phyloP scores from a whole-genome alignment of 2,797 vertebrate species.

The Phrynocephalus guinanensis region DNA sequence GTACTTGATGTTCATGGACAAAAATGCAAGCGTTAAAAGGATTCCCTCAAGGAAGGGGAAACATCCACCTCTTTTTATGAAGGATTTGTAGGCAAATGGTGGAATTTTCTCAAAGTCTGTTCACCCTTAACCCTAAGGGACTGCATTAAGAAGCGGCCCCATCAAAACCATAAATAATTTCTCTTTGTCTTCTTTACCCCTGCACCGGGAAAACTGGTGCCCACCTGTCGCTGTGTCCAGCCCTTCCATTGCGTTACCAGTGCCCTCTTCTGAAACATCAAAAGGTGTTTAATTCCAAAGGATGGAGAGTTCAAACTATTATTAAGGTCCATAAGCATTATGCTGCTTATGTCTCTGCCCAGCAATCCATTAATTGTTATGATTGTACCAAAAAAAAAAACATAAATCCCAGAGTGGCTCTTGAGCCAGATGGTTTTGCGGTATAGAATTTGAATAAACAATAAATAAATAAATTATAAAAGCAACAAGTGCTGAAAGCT shows the following conservation, averaged over 20 bases:
- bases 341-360: not conserved
- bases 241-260: not conserved
- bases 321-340: not conserved
- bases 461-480: too few species aligned
- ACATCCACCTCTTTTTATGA: too few species aligned
- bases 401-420: too few species aligned
- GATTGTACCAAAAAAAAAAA: too few species aligned
- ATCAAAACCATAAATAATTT: not conserved
- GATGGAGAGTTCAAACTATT: not conserved
- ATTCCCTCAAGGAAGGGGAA: too few species aligned
- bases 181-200: not conserved
- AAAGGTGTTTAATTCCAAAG: not conserved
- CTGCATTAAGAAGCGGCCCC: not conserved
- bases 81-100: too few species aligned
- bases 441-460: too few species aligned
- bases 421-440: too few species aligned
- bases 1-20: too few species aligned
- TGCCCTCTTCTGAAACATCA: not conserved
- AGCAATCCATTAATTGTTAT: not conserved
- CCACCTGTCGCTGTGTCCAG: not conserved
- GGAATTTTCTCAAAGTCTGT: too few species aligned
- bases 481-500: too few species aligned
- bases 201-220: not conserved
- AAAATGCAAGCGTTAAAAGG: too few species aligned
- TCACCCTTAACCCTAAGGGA: not conserved